Conservation (phyloP, 2,797 vertebrate species). For the Myotis pilosus region DNA sequence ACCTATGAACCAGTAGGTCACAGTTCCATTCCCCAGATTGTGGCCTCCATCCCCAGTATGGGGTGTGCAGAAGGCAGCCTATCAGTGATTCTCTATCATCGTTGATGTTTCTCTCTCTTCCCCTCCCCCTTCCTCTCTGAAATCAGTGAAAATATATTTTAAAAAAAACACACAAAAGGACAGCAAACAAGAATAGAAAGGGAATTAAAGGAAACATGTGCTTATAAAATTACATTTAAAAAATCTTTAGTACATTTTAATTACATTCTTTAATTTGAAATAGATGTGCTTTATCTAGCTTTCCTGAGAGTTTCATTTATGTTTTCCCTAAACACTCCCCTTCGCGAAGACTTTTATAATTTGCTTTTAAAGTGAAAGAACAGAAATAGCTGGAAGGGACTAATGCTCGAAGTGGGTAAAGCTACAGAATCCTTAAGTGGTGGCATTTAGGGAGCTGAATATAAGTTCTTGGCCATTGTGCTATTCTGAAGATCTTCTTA, state of each 20-base stretch:
- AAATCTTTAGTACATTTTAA: slow-evolving; percentile 41
- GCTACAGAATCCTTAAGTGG: neutral
- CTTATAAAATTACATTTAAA: neutral
- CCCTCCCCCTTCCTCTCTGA: too few species aligned
- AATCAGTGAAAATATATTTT: neutral
- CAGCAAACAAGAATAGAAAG: neutral
- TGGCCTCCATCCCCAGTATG: too few species aligned
- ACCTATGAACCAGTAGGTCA: too few species aligned
- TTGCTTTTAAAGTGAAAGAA: slow-evolving; percentile 20
- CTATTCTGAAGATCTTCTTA: neutral
- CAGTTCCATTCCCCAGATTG: too few species aligned
- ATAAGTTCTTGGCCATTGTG: neutral
- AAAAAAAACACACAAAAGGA: too few species aligned
- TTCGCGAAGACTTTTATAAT: neutral
- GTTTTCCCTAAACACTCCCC: too few species aligned
- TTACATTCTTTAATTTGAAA: slow-evolving; percentile 41
- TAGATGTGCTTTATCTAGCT: neutral
- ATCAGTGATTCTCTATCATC: too few species aligned
- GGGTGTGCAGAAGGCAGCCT: too few species aligned
- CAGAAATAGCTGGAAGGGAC: neutral
- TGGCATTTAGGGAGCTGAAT: neutral
- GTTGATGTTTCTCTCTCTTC: too few species aligned
- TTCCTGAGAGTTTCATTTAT: neutral
- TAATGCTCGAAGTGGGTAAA: neutral
- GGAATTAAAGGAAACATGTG: neutral